Evolutionary conservation across 1,140 invertebrate species (phyloP), one percentile per base, ranked within the genome.

Genomic region (Augochlora pura): DNA sequence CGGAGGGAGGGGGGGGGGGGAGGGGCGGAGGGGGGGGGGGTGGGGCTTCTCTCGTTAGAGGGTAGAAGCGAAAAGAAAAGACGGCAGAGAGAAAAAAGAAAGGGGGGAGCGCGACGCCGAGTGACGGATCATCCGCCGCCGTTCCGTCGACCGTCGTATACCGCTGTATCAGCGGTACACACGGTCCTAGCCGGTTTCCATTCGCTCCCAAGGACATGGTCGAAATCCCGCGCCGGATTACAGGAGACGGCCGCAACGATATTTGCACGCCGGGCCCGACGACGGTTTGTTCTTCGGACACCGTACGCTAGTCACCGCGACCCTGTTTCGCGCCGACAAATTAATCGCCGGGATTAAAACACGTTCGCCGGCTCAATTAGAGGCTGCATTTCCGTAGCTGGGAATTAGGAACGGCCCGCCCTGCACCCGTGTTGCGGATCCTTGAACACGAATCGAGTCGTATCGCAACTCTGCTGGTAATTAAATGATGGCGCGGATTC

Each of bases 311-410:
- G 39, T 46, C 18, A n/a, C 42, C 39, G 27, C 25, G n/a, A 63
- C 10, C 10, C 25, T 60, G 57, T 57, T 67, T 32, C 12, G 5
- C 12, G 5, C 52, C 52, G 52, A 59, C 32, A n/a, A 76, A 59
- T 68, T 76, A 76, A 76, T 76, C 52, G 64, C 5, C 0, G 5
- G 38, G 73, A 67, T 75, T 67, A 76, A 76, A 59, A 59, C 73
- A n/a, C 21, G 27, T 23, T 49, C 23, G 3, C 14, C 25, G 18
- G 10, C 16, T 57, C 63, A 75, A 75, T 75, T 75, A 67, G 2
- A 38, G 46, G 39, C 0, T 46, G 8, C 39, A 12, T 27, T 59
- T 52, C 49, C 14, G n/a, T 21, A 23, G 39, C 42, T 38, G 0
- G 42, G 27, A 52, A 27, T 63, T 73, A 23, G 25, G 25, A 63